Percentiles rank a stretch among this genome's conserved stretches.
Evolutionary conservation across 2,113 vertebrate species (phyloP).

Genomic region (Ranitomeya variabilis): DNA sequence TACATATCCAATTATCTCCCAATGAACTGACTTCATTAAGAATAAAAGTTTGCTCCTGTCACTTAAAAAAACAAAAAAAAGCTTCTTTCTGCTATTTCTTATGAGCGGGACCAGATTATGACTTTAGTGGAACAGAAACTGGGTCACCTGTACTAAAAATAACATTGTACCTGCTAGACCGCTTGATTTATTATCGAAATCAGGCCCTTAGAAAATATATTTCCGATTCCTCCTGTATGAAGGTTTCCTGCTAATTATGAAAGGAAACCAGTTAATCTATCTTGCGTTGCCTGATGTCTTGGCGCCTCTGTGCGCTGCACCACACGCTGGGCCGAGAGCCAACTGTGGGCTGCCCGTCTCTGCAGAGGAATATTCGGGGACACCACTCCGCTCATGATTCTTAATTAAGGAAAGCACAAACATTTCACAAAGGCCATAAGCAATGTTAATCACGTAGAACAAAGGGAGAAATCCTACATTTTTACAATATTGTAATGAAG

Average conservation of each 20-base stretch:
- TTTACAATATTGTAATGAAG: background rate
- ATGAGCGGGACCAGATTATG: background rate
- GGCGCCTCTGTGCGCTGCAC: conserved; percentile 1
- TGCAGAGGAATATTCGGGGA: background rate
- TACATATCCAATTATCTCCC: background rate
- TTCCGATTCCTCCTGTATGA: background rate
- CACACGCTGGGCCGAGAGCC: background rate
- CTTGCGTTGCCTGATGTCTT: background rate
- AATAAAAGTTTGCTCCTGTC: background rate
- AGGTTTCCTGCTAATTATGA: conserved; percentile 6
- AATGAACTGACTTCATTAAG: background rate
- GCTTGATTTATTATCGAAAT: background rate
- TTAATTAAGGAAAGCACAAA: conserved; percentile 17
- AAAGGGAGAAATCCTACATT: background rate
- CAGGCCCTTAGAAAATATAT: conserved; percentile 1
- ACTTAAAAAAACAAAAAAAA: background rate
- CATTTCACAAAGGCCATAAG: background rate
- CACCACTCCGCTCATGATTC: conserved; percentile 9
- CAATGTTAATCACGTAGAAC: background rate
- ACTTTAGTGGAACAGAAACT: conserved; percentile 5
- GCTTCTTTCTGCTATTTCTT: background rate
- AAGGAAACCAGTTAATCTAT: conserved; percentile 6
- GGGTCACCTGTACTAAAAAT: conserved; percentile 36
- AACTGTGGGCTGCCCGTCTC: background rate
- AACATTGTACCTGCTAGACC: background rate